Evolutionary conservation across 2,888 invertebrate genomes (phyloP).

Genomic region (Metalampra italica): DNA sequence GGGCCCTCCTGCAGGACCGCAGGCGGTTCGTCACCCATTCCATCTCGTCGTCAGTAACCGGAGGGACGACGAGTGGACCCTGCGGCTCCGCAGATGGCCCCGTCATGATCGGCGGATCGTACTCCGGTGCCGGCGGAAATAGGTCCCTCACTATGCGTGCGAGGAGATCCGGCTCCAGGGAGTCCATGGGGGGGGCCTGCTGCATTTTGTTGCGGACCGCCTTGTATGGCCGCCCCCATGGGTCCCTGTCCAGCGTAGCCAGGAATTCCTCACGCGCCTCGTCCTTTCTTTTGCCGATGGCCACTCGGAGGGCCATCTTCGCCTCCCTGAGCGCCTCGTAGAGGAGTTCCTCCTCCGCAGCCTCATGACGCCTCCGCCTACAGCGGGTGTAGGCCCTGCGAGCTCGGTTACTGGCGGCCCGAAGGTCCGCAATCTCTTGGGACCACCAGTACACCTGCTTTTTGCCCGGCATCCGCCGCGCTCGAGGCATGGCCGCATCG

Average conservation of each 20-base stretch:
- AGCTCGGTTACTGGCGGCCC: conserved; percentile 5
- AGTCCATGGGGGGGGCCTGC: conserved; percentile 4
- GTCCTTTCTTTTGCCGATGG: not conserved
- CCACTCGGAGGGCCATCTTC: not conserved
- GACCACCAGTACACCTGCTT: conserved; percentile 16
- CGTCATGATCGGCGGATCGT: not conserved
- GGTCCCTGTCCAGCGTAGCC: no score
- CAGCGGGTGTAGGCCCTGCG: conserved; percentile 12
- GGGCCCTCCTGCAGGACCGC: not conserved
- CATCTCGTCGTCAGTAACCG: conserved; percentile 1
- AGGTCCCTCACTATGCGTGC: not conserved
- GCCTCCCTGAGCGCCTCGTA: not conserved
- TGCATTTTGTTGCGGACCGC: not conserved
- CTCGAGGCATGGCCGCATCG: conserved; percentile 12
- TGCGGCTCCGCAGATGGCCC: not conserved
- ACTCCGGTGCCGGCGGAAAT: not conserved
- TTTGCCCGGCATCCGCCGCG: not conserved
- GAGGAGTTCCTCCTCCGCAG: not conserved
- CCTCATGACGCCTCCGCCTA: conserved; percentile 3
- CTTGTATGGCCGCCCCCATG: conserved; percentile 1
- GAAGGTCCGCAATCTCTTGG: conserved; percentile 3
- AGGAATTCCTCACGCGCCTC: not conserved
- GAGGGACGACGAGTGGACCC: no score
- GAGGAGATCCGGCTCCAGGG: not conserved
- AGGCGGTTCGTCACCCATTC: not conserved